These are phyloP conservation scores for Lutraria rhynchaena DNA, from an alignment of 1,140 invertebrate species.

Conservation along the genomic window DNA sequence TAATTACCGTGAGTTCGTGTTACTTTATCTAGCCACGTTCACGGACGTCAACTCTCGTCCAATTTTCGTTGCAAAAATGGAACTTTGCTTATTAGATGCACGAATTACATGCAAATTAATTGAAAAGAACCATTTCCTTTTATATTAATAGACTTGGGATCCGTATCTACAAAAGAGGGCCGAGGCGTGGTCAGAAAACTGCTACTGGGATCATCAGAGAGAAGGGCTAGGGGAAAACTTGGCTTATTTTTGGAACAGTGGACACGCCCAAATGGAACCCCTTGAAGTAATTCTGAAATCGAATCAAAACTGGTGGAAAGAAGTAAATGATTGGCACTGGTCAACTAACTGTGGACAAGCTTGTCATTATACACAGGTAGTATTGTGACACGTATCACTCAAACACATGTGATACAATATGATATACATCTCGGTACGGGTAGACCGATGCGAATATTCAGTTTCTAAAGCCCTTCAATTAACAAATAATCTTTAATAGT, in stretches of 20 bases:
- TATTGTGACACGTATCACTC: no score
- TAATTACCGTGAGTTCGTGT: no score
- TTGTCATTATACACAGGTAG: constrained; percentile 56
- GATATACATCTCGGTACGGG: no score
- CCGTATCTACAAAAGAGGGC: constrained; percentile 21
- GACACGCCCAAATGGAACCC: not conserved
- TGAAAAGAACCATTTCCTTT: not conserved
- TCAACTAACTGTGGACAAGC: constrained; percentile 39
- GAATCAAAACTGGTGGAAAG: constrained; percentile 45
- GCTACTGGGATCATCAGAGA: constrained; percentile 49
- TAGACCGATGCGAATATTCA: no score
- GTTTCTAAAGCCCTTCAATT: no score
- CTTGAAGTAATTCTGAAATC: constrained; percentile 31
- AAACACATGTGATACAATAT: no score
- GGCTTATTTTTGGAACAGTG: constrained; percentile 25
- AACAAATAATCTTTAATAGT: no score
- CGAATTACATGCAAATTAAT: not conserved
- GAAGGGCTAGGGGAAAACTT: constrained; percentile 46
- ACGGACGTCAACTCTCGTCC: not conserved
- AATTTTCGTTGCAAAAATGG: not conserved
- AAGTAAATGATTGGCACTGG: constrained; percentile 47
- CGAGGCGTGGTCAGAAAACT: constrained; percentile 53
- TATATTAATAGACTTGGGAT: constrained; percentile 35
- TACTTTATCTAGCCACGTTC: no score
- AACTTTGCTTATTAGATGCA: not conserved